Base-by-base conservation (phyloP, 64 coral and sea anemone species). In the Dendronephthya gigantea region DNA sequence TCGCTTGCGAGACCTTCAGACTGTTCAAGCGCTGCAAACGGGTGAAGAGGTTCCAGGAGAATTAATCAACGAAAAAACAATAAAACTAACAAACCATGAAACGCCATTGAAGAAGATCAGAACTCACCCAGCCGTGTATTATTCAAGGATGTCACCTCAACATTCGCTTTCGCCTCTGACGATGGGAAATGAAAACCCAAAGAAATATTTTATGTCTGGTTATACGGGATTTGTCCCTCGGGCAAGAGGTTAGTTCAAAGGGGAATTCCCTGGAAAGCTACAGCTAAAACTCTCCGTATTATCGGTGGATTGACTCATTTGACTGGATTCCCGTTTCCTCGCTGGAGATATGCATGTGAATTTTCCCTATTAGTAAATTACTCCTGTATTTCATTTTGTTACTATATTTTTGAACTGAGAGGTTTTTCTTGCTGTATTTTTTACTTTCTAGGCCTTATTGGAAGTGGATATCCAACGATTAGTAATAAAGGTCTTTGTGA, bases 211-310 rank as follows among this genome's bases (percentile, higher is more conserved):
- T 32, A 93, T 89, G 91, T 88, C 87, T 50, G 95, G 95, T 28
- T 98, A 98, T 59, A 93, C 95, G 38, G 95, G 95, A 40, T 98
- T 98, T 87, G 95, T 98, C 40, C 95, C 95, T 25, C 92, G 92
- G 19, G 83, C 87, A 35, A 89, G 95, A 29, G 92, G 90, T 45
- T 6, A 45, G 41, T 45, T 45, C 4, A 11, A 45, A 45, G 41
- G 11, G 11, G 41, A 45, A 45, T 6, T n/a, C 41, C 11, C 41
- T 45, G 4, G 41, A 4, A 45, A 11, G 41, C 4, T 11, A 45
- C 11, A 45, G 41, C 11, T 11, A 45, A 45, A 45, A 45, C 41
- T 45, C 4, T 45, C 41, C 41, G 11, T 45, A 45, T 45, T 45
- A 45, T 4, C 4, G 41, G 4, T 45, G 11, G 41, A n/a, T n/a